Evolutionary conservation across 2,113 vertebrate species (phyloP), one percentile per base, ranked within the genome.

Genomic region (Trogon surrucura): DNA sequence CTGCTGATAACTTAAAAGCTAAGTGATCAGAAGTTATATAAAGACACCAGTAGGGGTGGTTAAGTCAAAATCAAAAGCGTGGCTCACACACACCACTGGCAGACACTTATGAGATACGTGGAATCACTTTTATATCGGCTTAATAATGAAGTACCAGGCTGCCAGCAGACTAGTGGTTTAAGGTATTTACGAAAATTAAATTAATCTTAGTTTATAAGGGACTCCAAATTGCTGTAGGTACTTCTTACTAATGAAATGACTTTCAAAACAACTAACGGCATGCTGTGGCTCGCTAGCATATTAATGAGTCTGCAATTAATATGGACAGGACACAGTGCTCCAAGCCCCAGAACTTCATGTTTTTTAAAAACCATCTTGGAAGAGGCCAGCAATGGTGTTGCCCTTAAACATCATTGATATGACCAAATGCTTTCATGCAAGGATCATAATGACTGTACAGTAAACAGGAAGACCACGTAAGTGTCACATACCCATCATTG

Each of bases 401-500:
- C 88, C 82, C 62, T 95, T 72, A 75, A 93, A 95, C 77, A 85
- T 87, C 96, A 96, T 4, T 81, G 82, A 89, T 88, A 90, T 72
- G 85, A 93, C 94, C 93, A 95, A 91, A 98, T 75, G 88, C 89
- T 95, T 80, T 91, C 98, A 98, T 98, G 98, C 98, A 97, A 95
- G 95, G 97, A 96, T 94, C 95, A 93, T 88, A 96, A 97, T 80
- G 96, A 94, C 54, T 89, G 93, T 64, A 97, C 94, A 97, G 80
- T 85, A 93, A 97, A 98, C 83, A 98, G 95, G 93, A 97, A 96
- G 97, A 97, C 97, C 96, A 95, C 96, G 19, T 96, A 97, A 96
- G 95, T 95, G 96, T 98, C 98, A 99, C 99, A 97, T 99, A 99
- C 99, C 99, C 99, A 98, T 99, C 99, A 98, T 97, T 97, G 99